Evolutionary conservation across 2,888 invertebrate species (phyloP), one percentile per base, ranked within the genome.

Genomic region (Encarsia formosa): DNA sequence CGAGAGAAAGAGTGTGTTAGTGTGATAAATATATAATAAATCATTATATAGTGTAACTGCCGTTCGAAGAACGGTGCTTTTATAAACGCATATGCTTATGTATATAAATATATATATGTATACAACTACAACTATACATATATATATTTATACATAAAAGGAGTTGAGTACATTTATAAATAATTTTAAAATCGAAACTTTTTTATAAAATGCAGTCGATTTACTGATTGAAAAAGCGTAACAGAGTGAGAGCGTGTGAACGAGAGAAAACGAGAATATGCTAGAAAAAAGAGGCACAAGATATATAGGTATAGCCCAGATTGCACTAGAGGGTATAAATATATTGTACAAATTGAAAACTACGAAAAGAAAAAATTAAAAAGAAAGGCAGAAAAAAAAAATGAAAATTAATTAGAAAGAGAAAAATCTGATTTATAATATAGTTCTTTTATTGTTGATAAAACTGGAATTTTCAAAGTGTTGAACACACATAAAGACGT

Each of bases 201-300:
- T 52, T 56, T 52, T 52, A 57, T 40, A 54, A 56, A 40, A 63
- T 61, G 55, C 58, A 65, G 61, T 45, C 60, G 60, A 54, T 63
- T 65, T 49, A 52, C 54, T 58, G 31, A 58, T 57, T 48, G 38
- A 3, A 39, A 46, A 46, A 19, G 46, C 56, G 29, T 42, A 38
- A 54, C 52, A 55, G 45, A 50, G 58, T 48, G 53, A 50, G 55
- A 47, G 49, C 43, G 26, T 46, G 23, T 13, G 45, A 29, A 20
- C 5, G 44, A 29, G 41, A 34, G 43, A 38, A 44, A 47, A 45
- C 37, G 47, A 40, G 40, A 32, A 34, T 34, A 34, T 35, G 24
- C 39, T 50, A 47, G 39, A 35, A 23, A 60, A 46, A 46, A 49
- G 47, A 19, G 29, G 20, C 11, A 42, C n/a, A 43, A 38, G 26